Evolutionary conservation across 2,113 vertebrate genomes (phyloP).

Genomic region (Odontophorus gujanensis): DNA sequence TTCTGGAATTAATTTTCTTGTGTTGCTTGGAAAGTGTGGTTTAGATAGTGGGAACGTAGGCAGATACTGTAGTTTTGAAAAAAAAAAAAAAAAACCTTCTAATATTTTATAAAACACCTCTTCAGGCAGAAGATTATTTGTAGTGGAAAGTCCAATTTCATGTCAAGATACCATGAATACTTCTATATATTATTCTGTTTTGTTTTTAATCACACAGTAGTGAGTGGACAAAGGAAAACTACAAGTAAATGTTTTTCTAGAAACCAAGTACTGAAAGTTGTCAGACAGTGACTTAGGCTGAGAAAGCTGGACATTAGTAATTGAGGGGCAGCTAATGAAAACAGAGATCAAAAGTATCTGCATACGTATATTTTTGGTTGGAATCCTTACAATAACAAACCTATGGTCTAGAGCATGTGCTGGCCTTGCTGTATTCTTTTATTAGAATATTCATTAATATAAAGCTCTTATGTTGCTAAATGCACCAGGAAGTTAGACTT

Average conservation of each 20-base stretch:
- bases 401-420: background rate
- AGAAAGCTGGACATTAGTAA: background rate
- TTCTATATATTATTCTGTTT: background rate
- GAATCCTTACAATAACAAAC: background rate
- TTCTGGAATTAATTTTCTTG: conserved; percentile 24
- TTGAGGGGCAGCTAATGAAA: background rate
- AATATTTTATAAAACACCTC: background rate
- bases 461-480: background rate
- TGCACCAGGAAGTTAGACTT: background rate
- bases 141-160: background rate
- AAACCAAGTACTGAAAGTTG: background rate
- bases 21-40: background rate
- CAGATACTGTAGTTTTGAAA: background rate
- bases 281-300: background rate
- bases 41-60: background rate
- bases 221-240: background rate
- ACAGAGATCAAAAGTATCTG: background rate
- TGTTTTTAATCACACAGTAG: background rate
- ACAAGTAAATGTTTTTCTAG: background rate
- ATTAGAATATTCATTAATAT: background rate
- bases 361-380: background rate
- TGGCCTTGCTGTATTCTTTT: background rate
- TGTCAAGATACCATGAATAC: background rate
- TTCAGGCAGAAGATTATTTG: background rate
- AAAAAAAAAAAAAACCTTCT: background rate